Conservation (phyloP, 2,113 vertebrate genomes). For the Guaruba guarouba region DNA sequence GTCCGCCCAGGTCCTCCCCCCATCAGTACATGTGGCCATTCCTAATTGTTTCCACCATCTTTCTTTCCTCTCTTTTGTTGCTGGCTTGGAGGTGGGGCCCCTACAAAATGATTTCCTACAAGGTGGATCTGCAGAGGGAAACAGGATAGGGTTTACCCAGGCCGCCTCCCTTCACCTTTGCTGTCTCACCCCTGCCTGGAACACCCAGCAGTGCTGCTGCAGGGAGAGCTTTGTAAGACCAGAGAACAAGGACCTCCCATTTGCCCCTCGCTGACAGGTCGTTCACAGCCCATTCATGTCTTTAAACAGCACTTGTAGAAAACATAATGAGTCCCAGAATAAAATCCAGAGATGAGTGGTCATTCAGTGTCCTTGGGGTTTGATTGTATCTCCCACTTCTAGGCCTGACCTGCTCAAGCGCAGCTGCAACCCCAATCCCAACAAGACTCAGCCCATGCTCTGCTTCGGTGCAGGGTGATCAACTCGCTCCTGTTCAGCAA, state of each 20-base stretch:
- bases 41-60: background rate
- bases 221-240: background rate
- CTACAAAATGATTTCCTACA: background rate
- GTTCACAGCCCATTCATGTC: background rate
- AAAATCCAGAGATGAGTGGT: background rate
- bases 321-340: background rate
- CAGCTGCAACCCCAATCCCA: background rate
- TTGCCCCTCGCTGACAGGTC: fast-evolving
- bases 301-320: background rate
- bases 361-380: background rate
- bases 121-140: background rate
- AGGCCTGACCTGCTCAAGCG: background rate
- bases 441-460: background rate
- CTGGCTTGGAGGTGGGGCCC: background rate
- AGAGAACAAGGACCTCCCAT: background rate
- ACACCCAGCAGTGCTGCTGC: background rate
- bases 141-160: background rate
- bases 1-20: background rate
- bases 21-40: fast-evolving
- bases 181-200: background rate
- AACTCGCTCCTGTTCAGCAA: background rate
- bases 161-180: background rate
- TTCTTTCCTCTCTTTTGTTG: background rate
- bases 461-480: background rate
- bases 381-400: background rate